Conservation (phyloP, 2,797 vertebrate species). For the Neosilurus mollespiculum region DNA sequence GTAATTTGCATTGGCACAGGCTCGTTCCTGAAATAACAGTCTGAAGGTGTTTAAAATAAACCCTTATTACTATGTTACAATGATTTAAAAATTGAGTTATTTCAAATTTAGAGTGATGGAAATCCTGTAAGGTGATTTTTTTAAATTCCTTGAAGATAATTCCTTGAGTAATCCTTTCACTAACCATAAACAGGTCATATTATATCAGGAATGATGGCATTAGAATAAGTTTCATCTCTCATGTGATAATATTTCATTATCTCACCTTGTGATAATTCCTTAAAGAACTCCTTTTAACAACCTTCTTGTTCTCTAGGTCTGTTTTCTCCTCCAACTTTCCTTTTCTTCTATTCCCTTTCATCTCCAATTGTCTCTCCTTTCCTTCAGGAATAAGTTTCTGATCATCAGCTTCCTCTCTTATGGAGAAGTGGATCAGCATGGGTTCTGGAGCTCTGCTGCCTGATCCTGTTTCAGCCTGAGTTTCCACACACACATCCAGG, state of each 20-base stretch:
- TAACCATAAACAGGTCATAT: background rate
- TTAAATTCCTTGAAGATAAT: background rate
- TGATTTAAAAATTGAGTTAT: background rate
- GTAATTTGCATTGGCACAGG: background rate
- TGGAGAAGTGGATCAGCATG: constrained; percentile 56
- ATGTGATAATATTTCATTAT: background rate
- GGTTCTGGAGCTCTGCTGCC: constrained; percentile 35
- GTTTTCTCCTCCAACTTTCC: constrained; percentile 18
- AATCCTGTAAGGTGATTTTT: background rate
- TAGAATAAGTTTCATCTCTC: constrained; percentile 1
- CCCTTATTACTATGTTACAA: too few relatives aligned
- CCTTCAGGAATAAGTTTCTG: constrained; percentile 65
- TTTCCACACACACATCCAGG: constrained; percentile 7
- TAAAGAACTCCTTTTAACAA: constrained; percentile 67
- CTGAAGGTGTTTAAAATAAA: background rate
- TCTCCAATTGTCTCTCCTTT: constrained; percentile 59
- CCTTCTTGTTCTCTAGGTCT: constrained; percentile 64
- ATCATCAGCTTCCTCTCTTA: constrained; percentile 68
- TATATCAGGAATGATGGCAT: constrained; percentile 26
- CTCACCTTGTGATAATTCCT: constrained; percentile 76
- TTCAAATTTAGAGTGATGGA: background rate
- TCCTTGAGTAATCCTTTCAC: background rate
- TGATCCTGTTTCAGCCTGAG: constrained; percentile 24
- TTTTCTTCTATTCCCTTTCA: constrained; percentile 46
- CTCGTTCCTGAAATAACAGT: background rate